These are phyloP conservation scores for Mamestra configurata DNA, from an alignment of 1,140 invertebrate genomes.

Conservation along the genomic window DNA sequence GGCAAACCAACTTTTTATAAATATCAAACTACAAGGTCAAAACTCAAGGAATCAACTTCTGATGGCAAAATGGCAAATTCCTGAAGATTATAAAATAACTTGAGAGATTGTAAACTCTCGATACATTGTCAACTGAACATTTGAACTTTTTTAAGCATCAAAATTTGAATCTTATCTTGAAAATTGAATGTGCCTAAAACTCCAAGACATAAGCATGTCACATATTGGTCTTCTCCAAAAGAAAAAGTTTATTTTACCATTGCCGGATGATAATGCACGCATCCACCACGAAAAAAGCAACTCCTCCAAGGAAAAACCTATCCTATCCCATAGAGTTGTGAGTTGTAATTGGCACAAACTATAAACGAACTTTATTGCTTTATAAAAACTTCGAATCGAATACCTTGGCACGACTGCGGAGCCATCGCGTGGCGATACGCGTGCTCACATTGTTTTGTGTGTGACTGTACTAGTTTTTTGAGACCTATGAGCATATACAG, in stretches of 20 bases:
- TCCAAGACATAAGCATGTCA: too few species aligned
- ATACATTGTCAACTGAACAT: too few species aligned
- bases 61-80: too few species aligned
- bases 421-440: constrained; percentile 29
- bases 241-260: neutral
- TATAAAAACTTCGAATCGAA: constrained; percentile 17
- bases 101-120: too few species aligned
- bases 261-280: neutral
- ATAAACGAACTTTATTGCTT: constrained; percentile 27
- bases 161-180: too few species aligned
- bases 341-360: constrained; percentile 18
- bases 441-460: constrained; percentile 9
- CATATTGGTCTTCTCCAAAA: neutral
- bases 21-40: too few species aligned
- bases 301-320: constrained; percentile 14
- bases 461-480: neutral
- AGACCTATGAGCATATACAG: neutral
- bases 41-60: too few species aligned
- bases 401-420: constrained; percentile 19
- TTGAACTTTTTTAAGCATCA: too few species aligned
- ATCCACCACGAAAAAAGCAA: neutral
- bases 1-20: too few species aligned
- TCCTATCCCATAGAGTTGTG: neutral
- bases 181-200: too few species aligned
- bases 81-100: too few species aligned